These are phyloP conservation scores for Drosophila takahashii DNA, from an alignment of 1,140 invertebrate genomes.

Conservation along the genomic window DNA sequence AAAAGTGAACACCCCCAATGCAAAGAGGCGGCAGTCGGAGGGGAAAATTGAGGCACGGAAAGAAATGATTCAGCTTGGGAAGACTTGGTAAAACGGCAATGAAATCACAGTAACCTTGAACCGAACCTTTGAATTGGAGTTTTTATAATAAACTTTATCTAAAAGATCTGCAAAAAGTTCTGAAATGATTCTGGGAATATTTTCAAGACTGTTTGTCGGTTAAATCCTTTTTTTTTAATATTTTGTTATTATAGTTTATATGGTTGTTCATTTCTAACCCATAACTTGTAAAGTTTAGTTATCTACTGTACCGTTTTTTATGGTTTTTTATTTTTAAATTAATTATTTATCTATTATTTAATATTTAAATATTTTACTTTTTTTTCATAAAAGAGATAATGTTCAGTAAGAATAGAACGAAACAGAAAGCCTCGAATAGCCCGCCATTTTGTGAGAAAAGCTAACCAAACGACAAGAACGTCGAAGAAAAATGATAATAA, in stretches of 20 bases:
- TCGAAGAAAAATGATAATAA: conserved; percentile 78
- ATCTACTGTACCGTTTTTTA: no score
- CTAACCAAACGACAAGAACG: neutral
- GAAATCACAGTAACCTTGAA: neutral
- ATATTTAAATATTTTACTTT: neutral
- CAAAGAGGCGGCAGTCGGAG: neutral
- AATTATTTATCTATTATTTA: no score
- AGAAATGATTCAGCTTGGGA: conserved; percentile 6
- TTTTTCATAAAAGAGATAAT: neutral
- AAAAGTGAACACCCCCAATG: conserved; percentile 45
- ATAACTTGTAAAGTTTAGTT: no score
- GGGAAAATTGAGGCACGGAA: conserved; percentile 10
- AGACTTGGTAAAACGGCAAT: neutral
- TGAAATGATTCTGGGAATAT: no score
- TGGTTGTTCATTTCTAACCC: no score
- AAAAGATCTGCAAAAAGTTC: no score
- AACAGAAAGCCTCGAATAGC: neutral
- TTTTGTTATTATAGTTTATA: no score
- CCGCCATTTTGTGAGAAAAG: conserved; percentile 57
- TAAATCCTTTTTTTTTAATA: no score
- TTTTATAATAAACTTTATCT: no score
- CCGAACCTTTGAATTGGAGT: neutral
- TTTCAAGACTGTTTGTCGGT: no score
- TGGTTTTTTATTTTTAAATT: neutral
- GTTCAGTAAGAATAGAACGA: neutral